A percentile compares a stretch with the other conserved stretches of the same genome.
phyloP scores from a whole-genome alignment of 1,140 invertebrate species.

The Drosophila sulfurigaster region DNA sequence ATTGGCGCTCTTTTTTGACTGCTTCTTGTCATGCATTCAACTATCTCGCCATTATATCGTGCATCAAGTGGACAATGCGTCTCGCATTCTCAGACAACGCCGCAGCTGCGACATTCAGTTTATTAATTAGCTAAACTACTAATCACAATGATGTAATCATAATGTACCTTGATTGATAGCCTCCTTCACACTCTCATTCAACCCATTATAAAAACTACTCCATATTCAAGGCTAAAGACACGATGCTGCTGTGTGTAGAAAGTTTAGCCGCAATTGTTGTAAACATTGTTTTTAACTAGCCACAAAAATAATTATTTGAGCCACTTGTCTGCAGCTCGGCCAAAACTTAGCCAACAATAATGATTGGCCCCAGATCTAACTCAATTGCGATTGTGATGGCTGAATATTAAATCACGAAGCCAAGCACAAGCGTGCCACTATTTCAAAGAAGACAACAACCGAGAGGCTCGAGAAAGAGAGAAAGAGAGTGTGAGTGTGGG shows the following conservation, averaged over 20 bases:
- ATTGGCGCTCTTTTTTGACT: constrained; percentile 60
- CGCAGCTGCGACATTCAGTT: constrained; percentile 12
- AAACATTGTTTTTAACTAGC: constrained; percentile 60
- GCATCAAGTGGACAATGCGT: background rate
- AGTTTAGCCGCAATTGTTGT: constrained; percentile 54
- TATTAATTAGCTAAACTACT: constrained; percentile 47
- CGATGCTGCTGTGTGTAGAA: constrained; percentile 61
- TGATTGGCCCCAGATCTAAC: constrained; percentile 54
- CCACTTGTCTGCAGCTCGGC: constrained; percentile 31
- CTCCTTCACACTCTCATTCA: background rate
- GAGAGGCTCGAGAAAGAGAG: constrained; percentile 1
- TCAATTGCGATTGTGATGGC: constrained; percentile 45
- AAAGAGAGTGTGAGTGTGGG: background rate
- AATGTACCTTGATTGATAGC: constrained; percentile 5
- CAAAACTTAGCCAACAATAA: constrained; percentile 45
- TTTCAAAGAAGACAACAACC: constrained; percentile 17
- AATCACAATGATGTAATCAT: constrained; percentile 60
- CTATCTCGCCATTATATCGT: background rate
- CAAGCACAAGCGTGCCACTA: constrained; percentile 54
- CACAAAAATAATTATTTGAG: constrained; percentile 47
- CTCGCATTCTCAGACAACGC: constrained; percentile 51
- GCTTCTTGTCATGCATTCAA: constrained; percentile 35
- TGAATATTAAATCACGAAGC: constrained; percentile 61
- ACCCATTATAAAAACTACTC: background rate
- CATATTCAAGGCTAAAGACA: background rate